Evolutionary conservation across 1,140 invertebrate genomes (phyloP), one percentile per base, ranked within the genome.

Genomic region (Drosophila miranda): DNA sequence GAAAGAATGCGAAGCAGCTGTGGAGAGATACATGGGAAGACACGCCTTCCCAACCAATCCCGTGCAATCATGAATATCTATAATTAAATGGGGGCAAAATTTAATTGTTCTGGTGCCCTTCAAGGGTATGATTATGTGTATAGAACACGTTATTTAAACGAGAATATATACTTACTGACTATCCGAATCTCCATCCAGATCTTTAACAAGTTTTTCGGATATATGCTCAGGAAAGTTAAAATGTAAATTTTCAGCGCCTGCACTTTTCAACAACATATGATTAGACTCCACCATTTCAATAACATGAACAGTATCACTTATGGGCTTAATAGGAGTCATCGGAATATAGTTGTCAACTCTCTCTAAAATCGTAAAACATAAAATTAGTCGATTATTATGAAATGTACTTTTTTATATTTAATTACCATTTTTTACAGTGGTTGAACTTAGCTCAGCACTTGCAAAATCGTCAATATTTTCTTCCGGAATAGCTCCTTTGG

Each of bases 381-480:
- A 28, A 7, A 43, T 55, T 13, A 19, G 9, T 3, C 3, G 4
- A 11, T 8, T 0, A 13, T 5, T 34, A 8, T 16, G 0, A 38
- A 38, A 38, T 4, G 1, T 3, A 13, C 0, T 13, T 5, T 30
- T 3, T 38, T 38, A 13, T 14, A 8, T 3, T 3, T 2, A 49
- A 51, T 61, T 53, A 69, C 73, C 72, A 66, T 67, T 73, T 44
- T 26, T 51, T 69, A 30, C 57, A 11, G 46, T 43, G 21, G 52
- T 44, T 56, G 74, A 81, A 42, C 46, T 75, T 6, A 57, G 59
- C 26, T 86, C 82, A 2, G 52, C 60, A 51, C 49, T 42, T 42
- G 50, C 46, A 21, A 84, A 71, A 44, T 84, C 82, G 52, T 94
- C 94, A 61, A 94, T 92, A 49, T 93, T 94, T 76, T 94, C 94